A percentile compares a stretch with the other conserved stretches of the same genome.
Conservation (phyloP, 2,888 invertebrate genomes). For the Linyphia triangularis region DNA sequence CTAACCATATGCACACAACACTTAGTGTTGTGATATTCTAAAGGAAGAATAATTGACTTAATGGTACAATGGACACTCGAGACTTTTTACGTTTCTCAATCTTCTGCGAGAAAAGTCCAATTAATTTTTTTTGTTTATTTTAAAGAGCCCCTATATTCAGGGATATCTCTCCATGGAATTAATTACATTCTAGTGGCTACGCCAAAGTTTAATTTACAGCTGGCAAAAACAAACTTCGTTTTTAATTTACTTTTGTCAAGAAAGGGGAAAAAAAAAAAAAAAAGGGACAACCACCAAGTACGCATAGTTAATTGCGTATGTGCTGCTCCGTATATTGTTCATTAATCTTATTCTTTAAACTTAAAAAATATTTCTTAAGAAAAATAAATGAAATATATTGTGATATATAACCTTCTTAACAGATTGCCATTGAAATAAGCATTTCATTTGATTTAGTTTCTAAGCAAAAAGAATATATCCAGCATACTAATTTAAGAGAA, state of each 20-base stretch:
- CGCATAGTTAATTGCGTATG: background rate
- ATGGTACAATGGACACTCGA: background rate
- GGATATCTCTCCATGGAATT: background rate
- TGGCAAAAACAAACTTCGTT: slow-evolving; percentile 2
- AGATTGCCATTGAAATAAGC: no score
- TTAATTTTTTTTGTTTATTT: slow-evolving; percentile 9
- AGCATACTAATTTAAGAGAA: no score
- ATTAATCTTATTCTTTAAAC: background rate
- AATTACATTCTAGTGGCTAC: background rate
- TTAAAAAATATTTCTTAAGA: background rate
- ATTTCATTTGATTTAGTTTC: no score
- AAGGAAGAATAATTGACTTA: slow-evolving; percentile 12
- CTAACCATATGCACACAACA: background rate
- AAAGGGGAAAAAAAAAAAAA: slow-evolving; percentile 4
- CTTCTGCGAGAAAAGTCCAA: background rate
- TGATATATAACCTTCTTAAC: background rate
- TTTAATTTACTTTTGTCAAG: background rate
- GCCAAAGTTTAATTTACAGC: slow-evolving; percentile 16
- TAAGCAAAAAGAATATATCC: no score
- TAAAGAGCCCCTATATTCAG: background rate
- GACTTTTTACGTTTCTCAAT: background rate
- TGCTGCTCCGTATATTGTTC: background rate
- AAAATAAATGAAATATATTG: no score
- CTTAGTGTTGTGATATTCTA: background rate
- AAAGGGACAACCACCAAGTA: no score